Conservation (phyloP, 2,113 vertebrate species). For the Regulus satrapa region DNA sequence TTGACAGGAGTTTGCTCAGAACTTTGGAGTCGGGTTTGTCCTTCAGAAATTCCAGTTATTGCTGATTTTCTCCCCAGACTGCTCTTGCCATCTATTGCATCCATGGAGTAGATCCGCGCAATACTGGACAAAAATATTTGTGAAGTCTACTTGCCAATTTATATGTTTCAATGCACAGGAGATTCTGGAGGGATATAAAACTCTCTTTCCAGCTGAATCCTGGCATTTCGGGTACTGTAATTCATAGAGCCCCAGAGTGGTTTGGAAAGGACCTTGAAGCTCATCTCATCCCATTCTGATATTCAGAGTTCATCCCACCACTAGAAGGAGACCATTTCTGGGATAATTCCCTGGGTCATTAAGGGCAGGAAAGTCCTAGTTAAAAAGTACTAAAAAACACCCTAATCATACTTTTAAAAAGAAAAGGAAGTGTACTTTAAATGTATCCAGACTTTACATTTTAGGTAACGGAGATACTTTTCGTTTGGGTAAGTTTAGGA, state of each 20-base stretch:
- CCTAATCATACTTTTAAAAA: background rate
- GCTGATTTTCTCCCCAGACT: background rate
- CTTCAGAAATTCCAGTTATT: background rate
- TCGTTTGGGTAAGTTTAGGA: background rate
- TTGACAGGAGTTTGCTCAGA: accelerated
- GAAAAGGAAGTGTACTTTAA: background rate
- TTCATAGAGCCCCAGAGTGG: background rate
- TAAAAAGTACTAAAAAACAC: background rate
- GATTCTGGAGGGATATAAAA: background rate
- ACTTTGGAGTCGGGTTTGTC: background rate
- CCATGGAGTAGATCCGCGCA: accelerated
- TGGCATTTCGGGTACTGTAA: background rate
- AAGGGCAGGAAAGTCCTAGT: background rate
- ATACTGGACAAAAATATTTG: too few species aligned
- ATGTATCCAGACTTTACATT: background rate
- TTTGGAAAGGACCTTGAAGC: background rate
- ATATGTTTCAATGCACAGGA: background rate
- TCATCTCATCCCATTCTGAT: background rate
- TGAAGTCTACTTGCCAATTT: background rate
- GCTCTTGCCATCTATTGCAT: background rate
- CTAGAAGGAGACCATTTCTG: background rate
- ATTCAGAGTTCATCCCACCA: background rate
- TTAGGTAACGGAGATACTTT: background rate
- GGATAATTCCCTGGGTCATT: background rate
- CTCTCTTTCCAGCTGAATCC: background rate